Evolutionary conservation across 92 coral and sea anemone genomes (phyloP).

Genomic region (Palythoa heliodiscus): DNA sequence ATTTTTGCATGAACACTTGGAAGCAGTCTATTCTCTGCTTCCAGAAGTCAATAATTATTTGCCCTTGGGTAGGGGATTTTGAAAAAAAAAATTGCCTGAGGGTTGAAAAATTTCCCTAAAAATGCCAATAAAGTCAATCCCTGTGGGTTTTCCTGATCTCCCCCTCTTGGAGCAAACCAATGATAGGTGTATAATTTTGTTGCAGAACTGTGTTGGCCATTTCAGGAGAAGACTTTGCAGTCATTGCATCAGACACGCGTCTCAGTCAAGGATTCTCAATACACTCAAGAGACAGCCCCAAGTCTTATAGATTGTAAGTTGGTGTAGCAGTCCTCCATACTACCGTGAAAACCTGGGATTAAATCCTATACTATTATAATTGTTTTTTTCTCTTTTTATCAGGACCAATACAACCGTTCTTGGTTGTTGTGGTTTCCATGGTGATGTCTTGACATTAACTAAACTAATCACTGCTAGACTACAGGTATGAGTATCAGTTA

Average conservation of each 20-base stretch:
- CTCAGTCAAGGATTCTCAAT: slow-evolving; percentile 98
- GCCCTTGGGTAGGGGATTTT: not conserved
- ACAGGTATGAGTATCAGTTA: slow-evolving; percentile 60
- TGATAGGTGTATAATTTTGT: not conserved
- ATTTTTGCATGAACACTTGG: too few relatives aligned
- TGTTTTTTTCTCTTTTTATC: not conserved
- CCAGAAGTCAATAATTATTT: not conserved
- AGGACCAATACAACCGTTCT: slow-evolving; percentile 91
- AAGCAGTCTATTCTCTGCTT: too few relatives aligned
- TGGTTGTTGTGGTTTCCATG: slow-evolving; percentile 99
- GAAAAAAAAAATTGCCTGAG: not conserved
- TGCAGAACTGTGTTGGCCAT: slow-evolving; percentile 89
- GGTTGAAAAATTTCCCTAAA: not conserved
- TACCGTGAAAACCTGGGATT: too few relatives aligned
- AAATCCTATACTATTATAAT: too few relatives aligned
- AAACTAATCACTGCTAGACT: slow-evolving; percentile 89
- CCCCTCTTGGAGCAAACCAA: not conserved
- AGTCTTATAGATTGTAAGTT: slow-evolving; percentile 89
- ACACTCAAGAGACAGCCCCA: slow-evolving; percentile 92
- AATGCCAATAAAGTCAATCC: not conserved
- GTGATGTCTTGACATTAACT: slow-evolving; percentile 92
- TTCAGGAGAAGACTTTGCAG: slow-evolving; percentile 96
- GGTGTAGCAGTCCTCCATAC: too few relatives aligned
- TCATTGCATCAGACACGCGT: slow-evolving; percentile 95
- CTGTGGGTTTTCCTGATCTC: not conserved